Base-by-base conservation (phyloP, 2,797 vertebrate species). In the Hipposideros larvatus region DNA sequence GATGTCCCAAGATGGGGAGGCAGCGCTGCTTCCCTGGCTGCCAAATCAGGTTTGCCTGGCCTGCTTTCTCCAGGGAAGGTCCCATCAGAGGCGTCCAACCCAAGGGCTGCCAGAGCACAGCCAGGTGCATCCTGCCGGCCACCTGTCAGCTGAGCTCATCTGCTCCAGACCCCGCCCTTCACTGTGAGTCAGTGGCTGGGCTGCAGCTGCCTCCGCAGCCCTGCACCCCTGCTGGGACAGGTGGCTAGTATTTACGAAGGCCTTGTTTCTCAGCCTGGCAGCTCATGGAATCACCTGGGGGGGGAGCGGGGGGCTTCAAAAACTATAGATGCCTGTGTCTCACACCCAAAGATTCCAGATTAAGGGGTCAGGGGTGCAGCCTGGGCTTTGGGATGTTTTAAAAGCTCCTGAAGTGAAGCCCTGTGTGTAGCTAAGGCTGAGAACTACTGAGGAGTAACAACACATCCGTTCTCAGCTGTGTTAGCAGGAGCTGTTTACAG, bases 61-160 rank as follows among this genome's bases (percentile, higher is more conserved):
- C 91, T 16, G n/a, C 93, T 0, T 75, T 66, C 26, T 87, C 78
- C 0, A 10, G 18, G 0, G 41, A 92, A 46, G 75, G 71, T 96
- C 91, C 3, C 95, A 82, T 46, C 82, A 63, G 97, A 48, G 83
- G 70, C 92, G 43, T 93, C 82, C 3, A 19, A 91, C 90, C 53
- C 93, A 16, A 65, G 24, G 22, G 79, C 96, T 19, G 10, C 80
- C 83, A 65, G 61, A 93, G 92, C 95, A 68, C 75, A 0, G 0
- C 88, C 88, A 97, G 93, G 97, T 94, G 1, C 91, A 53, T 96
- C 93, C 70, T 22, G 51, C 92, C 37, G 34, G 97, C 98, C 98
- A 98, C 98, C 98, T 98, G 98, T 97, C 98, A 97, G 98, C 98
- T 98, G 98, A 98, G 96, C 97, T 95, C 90, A 21, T 97, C 96